Evolutionary conservation across 1,140 invertebrate species (phyloP).

Genomic region (Hypothenemus hampei): DNA sequence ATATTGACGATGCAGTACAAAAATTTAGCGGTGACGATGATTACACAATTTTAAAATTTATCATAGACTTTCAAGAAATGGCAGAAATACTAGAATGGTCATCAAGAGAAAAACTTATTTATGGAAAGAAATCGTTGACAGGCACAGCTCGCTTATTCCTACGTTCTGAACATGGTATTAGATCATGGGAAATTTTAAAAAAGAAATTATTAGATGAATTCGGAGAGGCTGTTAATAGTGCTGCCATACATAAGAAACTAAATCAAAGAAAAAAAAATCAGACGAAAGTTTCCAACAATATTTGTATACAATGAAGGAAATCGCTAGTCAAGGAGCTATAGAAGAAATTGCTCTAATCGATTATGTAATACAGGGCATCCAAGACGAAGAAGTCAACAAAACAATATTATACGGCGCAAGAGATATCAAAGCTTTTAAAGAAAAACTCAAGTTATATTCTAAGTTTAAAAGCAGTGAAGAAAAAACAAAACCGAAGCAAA

Average conservation of each 20-base stretch:
- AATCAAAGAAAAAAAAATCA: neutral
- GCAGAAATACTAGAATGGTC: constrained; percentile 27
- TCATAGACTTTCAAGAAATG: constrained; percentile 36
- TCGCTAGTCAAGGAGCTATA: constrained; percentile 31
- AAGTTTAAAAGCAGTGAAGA: constrained; percentile 4
- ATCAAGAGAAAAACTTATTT: constrained; percentile 33
- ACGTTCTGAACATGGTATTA: constrained; percentile 14
- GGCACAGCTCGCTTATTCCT: constrained; percentile 30
- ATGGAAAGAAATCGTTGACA: constrained; percentile 29
- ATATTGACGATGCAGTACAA: constrained; percentile 28
- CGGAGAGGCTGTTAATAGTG: constrained; percentile 2
- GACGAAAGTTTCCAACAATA: constrained; percentile 28
- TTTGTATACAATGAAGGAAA: constrained; percentile 34
- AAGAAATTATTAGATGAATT: constrained; percentile 5
- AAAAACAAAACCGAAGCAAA: too few relatives aligned
- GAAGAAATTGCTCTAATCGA: constrained; percentile 31
- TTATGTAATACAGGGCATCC: constrained; percentile 36
- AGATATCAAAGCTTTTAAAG: constrained; percentile 22
- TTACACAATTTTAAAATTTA: constrained; percentile 26
- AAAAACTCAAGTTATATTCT: constrained; percentile 24
- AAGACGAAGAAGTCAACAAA: constrained; percentile 19
- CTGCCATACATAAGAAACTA: constrained; percentile 4
- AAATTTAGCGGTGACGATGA: constrained; percentile 25
- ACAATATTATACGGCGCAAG: constrained; percentile 24
- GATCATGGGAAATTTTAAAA: constrained; percentile 6